A percentile compares a stretch with the other conserved stretches of the same genome.
phyloP scores from a whole-genome alignment of 2,113 vertebrate species.

The Dicrurus megarhynchus region DNA sequence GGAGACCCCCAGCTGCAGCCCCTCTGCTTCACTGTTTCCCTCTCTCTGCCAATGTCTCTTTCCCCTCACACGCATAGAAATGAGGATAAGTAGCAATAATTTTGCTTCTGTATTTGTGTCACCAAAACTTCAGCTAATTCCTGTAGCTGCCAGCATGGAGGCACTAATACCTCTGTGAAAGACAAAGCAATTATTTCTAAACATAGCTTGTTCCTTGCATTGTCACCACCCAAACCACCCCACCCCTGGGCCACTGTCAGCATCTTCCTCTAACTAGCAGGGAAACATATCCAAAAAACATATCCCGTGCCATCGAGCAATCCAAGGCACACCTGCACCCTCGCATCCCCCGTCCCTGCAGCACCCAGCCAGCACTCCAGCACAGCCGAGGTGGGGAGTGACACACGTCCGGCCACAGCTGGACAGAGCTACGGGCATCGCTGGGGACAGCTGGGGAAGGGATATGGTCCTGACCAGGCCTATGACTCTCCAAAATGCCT shows the following conservation, averaged over 20 bases:
- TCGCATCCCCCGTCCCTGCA: accelerated
- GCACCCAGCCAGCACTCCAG: accelerated
- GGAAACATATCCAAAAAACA: background rate
- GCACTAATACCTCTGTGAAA: conserved; percentile 49
- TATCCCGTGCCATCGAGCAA: background rate
- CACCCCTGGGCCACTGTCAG: background rate
- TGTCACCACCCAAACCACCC: conserved; percentile 7
- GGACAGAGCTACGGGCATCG: too few relatives aligned
- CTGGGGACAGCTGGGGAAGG: background rate
- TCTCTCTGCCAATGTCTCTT: background rate
- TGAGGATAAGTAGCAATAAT: background rate
- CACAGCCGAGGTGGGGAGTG: background rate
- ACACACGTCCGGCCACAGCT: accelerated
- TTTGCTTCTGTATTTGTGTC: background rate
- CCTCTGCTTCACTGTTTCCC: background rate
- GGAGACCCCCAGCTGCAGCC: background rate
- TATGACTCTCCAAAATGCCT: background rate
- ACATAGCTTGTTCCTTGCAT: conserved; percentile 29
- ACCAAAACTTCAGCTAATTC: conserved; percentile 40
- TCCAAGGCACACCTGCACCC: too few relatives aligned
- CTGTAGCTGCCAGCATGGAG: conserved; percentile 15
- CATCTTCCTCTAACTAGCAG: background rate
- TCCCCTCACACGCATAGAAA: background rate
- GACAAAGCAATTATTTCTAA: conserved; percentile 69
- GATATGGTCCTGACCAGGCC: background rate